These are phyloP conservation scores for Synergus itoensis DNA, from an alignment of 2,888 invertebrate genomes.

Conservation along the genomic window DNA sequence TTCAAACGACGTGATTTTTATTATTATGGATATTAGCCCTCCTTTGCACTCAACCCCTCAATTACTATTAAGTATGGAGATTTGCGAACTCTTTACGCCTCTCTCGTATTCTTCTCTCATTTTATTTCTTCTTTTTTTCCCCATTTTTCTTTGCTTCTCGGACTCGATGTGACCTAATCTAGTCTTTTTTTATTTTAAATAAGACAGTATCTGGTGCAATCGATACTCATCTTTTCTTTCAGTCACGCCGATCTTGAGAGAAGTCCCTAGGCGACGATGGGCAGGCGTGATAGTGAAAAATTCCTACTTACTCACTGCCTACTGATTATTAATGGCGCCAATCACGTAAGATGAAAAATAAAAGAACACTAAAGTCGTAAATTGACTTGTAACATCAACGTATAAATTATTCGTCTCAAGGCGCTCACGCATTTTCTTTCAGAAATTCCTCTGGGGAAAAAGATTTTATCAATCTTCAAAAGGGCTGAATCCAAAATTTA, in stretches of 20 bases:
- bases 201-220: slow-evolving; percentile 33
- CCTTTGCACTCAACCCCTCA: not conserved
- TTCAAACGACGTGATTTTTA: not conserved
- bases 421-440: slow-evolving; percentile 29
- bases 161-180: slow-evolving; percentile 33
- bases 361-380: slow-evolving; percentile 36
- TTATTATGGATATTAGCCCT: not conserved
- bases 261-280: slow-evolving; percentile 34
- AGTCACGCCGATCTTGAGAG: slow-evolving; percentile 26
- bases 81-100: not conserved
- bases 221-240: slow-evolving; percentile 38
- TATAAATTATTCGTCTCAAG: slow-evolving; percentile 41
- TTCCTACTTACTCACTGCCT: slow-evolving; percentile 38
- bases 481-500: not conserved
- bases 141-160: not conserved
- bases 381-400: slow-evolving; percentile 38
- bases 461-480: not conserved
- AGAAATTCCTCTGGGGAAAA: not conserved
- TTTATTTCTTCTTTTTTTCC: not conserved
- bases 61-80: slow-evolving; percentile 15
- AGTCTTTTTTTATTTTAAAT: slow-evolving; percentile 11
- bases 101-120: not conserved
- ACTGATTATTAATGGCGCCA: slow-evolving; percentile 40
- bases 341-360: slow-evolving; percentile 32
- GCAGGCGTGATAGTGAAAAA: slow-evolving; percentile 39